Base-by-base conservation (phyloP, 1,140 invertebrate genomes). In the Danaus plexippus region DNA sequence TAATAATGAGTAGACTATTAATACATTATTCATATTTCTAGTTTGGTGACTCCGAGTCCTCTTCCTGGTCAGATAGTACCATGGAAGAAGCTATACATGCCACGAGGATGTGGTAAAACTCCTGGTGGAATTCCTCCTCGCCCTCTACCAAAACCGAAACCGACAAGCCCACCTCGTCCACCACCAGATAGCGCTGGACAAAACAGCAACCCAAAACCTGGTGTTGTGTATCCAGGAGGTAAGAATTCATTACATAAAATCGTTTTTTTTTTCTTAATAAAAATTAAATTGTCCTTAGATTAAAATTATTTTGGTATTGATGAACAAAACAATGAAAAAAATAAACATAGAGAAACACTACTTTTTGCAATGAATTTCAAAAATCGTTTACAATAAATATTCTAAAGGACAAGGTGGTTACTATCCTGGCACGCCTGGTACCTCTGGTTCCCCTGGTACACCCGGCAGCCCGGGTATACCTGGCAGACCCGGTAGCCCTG, bases 91-190 rank as follows among this genome's bases (percentile, higher is more conserved):
- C 47, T 86, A 7, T 85, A 77, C 61, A 75, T 86, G 67, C 83
- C 83, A 4, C 77, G 78, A 50, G 83, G 83, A 15, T 86, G 83
- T 59, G 83, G 83, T 9, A 66, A 75, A 41, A 86, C 80, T 9
- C 83, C 80, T 0, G 83, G 83, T 2, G 83, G 83, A n/a, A 66
- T 82, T 9, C 78, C 82, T 9, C 63, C 80, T 4, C 80, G 66
- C n/a, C 81, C 81, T 2, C 64, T 52, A 9, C 73, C 76, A 9
- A 69, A 67, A 54, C 67, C 73, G 2, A 67, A 51, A 44, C 55
- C 63, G 9, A 54, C 71, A 8, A 66, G 58, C n/a, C 67, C 62
- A 32, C 69, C 76, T 52, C 61, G 52, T 15, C 69, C 69, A 0
- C 70, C 78, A 0, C 58, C 72, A 4, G 79, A 82, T 56, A 81